phyloP scores from a whole-genome alignment of 2,113 vertebrate genomes.

The Acanthisitta chloris region DNA sequence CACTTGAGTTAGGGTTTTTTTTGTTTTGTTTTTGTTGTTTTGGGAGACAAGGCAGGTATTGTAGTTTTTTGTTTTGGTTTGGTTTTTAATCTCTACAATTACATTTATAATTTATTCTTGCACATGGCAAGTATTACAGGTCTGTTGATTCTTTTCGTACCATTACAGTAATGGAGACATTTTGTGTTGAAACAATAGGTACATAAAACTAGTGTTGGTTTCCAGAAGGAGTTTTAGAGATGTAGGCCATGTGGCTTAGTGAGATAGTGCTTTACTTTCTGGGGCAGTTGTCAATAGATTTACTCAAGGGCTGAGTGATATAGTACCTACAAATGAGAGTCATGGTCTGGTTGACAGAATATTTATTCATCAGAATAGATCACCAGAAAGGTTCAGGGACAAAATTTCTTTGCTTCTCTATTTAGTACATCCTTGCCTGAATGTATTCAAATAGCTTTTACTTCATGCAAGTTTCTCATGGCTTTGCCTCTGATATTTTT shows the following conservation, averaged over 20 bases:
- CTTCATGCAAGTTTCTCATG: not conserved
- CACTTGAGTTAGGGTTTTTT: not conserved
- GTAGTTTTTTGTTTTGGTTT: not conserved
- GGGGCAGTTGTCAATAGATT: not conserved
- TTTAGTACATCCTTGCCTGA: not conserved
- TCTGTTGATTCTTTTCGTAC: not conserved
- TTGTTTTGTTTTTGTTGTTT: not conserved
- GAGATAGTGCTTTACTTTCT: not conserved
- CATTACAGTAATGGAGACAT: not conserved
- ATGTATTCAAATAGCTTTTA: not conserved
- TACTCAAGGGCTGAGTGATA: not conserved
- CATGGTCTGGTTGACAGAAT: not conserved
- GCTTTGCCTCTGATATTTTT: conserved; percentile 28
- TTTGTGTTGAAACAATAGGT: not conserved
- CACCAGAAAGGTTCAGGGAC: not conserved
- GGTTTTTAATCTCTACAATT: not conserved
- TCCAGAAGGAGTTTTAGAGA: not conserved
- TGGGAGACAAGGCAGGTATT: too few species aligned
- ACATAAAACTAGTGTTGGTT: not conserved
- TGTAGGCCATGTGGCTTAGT: not conserved
- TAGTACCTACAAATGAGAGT: not conserved
- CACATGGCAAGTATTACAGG: not conserved
- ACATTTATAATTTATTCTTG: not conserved
- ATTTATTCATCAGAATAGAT: not conserved
- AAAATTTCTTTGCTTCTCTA: not conserved